phyloP scores from a whole-genome alignment of 1,140 invertebrate genomes.

The Tetraneura akinire region DNA sequence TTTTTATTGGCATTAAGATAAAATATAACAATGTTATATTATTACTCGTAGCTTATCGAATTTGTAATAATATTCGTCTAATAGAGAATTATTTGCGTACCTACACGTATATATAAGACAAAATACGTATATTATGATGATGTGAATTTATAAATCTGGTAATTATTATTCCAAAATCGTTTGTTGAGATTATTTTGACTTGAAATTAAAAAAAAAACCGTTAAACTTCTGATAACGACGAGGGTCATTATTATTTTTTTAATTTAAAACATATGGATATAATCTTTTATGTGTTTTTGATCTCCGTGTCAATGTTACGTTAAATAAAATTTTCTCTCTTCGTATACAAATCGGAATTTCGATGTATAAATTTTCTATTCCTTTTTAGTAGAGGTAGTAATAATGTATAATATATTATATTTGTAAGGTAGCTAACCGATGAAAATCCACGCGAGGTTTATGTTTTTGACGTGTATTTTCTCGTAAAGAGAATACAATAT shows the following conservation, averaged over 20 bases:
- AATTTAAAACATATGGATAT: slow-evolving; percentile 13
- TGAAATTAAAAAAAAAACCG: slow-evolving; percentile 20
- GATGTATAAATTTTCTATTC: not conserved
- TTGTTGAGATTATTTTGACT: not conserved
- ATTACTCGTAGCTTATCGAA: no score
- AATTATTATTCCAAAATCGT: no score
- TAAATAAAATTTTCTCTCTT: not conserved
- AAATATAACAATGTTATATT: no score
- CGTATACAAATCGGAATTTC: not conserved
- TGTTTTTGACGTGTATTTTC: slow-evolving; percentile 33
- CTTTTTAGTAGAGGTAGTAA: no score
- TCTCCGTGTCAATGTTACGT: not conserved
- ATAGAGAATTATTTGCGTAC: no score
- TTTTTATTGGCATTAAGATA: no score
- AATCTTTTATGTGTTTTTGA: not conserved
- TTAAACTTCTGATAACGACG: not conserved
- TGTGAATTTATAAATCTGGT: no score
- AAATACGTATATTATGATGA: no score
- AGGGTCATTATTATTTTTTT: slow-evolving; percentile 9
- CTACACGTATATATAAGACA: no score
- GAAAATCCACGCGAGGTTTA: not conserved
- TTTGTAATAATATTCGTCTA: no score
- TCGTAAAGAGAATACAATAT: slow-evolving; percentile 14
- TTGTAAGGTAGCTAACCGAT: not conserved
- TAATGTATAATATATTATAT: slow-evolving; percentile 22